Conservation (phyloP, 2,797 vertebrate species). For the Epinephelus awoara region DNA sequence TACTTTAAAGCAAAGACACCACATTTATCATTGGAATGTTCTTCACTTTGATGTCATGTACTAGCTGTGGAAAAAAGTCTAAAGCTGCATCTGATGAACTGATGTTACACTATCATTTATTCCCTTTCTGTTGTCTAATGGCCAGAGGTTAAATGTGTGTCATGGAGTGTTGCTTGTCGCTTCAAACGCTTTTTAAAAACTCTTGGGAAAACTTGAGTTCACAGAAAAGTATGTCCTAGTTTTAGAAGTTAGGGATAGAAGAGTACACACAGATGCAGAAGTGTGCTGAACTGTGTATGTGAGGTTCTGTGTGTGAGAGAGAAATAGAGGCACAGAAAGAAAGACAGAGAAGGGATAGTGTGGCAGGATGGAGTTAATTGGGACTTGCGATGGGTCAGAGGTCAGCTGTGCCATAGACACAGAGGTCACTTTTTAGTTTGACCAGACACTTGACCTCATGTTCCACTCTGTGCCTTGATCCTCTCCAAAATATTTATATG, state of each 20-base stretch:
- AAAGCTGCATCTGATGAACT: background rate
- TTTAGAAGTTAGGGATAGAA: background rate
- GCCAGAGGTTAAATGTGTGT: constrained; percentile 1
- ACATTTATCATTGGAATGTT: constrained; percentile 1
- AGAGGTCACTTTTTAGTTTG: constrained; percentile 37
- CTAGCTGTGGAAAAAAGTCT: background rate
- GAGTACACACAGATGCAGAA: background rate
- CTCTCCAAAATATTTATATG: constrained; percentile 65
- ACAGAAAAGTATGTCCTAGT: background rate
- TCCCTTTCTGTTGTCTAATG: background rate
- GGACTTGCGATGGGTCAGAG: constrained; percentile 35
- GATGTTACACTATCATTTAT: background rate
- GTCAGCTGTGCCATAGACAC: constrained; percentile 7
- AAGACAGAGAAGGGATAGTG: background rate
- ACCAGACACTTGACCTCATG: constrained; percentile 62
- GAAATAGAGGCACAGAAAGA: background rate
- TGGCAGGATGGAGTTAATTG: constrained; percentile 45
- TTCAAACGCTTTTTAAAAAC: background rate
- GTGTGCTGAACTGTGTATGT: background rate
- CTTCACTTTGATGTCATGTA: constrained; percentile 5
- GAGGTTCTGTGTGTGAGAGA: constrained; percentile 2
- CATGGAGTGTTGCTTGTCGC: background rate
- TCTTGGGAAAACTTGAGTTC: background rate
- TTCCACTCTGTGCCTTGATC: constrained; percentile 49
- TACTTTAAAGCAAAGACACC: constrained; percentile 8